phyloP scores from a whole-genome alignment of 2,888 invertebrate species.

The Acleris literana region DNA sequence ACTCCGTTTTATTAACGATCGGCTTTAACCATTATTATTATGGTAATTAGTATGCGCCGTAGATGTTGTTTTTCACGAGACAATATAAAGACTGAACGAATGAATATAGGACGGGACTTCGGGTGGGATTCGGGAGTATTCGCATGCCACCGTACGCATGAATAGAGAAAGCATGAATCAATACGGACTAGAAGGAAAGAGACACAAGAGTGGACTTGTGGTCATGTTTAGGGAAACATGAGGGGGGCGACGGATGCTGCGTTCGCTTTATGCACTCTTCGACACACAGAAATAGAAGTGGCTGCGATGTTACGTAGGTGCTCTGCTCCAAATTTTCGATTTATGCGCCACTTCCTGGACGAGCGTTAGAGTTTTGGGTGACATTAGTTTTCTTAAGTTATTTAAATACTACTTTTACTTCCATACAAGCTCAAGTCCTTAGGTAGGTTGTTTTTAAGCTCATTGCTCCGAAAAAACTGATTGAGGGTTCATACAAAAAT shows the following conservation, averaged over 20 bases:
- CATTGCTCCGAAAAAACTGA: no score
- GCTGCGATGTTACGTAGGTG: conserved; percentile 57
- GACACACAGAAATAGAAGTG: conserved; percentile 67
- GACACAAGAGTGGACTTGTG: conserved; percentile 44
- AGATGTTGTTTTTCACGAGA: conserved; percentile 51
- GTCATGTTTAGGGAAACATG: conserved; percentile 45
- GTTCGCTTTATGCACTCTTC: conserved; percentile 41
- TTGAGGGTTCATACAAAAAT: no score
- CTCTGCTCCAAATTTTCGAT: conserved; percentile 69
- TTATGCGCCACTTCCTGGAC: conserved; percentile 69
- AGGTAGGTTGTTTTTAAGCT: no score
- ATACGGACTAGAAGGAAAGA: conserved; percentile 50
- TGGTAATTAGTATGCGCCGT: conserved; percentile 49
- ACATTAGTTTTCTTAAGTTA: conserved; percentile 27
- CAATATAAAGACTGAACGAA: conserved; percentile 46
- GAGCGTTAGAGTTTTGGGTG: conserved; percentile 27
- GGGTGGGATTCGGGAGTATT: conserved; percentile 60
- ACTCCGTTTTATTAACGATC: conserved; percentile 14
- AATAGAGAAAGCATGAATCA: conserved; percentile 44
- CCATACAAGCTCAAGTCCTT: no score
- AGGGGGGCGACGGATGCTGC: conserved; percentile 66
- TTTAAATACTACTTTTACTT: conserved; percentile 8
- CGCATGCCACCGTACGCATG: conserved; percentile 52
- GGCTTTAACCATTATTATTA: conserved; percentile 28
- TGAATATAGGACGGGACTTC: conserved; percentile 67